A percentile compares a stretch with the other conserved stretches of the same genome.
phyloP scores from a whole-genome alignment of 2,888 invertebrate genomes.

The Ryuthela nishihirai region DNA sequence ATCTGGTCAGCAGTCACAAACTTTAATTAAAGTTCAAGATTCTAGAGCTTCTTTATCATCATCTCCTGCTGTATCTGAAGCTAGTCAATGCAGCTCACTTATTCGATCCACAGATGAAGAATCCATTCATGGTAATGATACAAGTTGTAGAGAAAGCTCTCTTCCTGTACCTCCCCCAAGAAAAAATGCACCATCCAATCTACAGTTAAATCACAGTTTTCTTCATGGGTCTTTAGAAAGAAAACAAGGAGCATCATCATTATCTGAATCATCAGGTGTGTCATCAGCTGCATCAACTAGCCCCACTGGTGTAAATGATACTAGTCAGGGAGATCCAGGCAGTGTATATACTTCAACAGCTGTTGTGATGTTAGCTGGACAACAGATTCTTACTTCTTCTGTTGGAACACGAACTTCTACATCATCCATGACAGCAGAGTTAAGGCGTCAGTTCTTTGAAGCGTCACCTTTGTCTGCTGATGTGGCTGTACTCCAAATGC shows the following conservation, averaged over 20 bases:
- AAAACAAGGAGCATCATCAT: slow-evolving; percentile 12
- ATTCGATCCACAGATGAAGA: slow-evolving; percentile 26
- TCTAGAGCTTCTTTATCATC: slow-evolving; percentile 24
- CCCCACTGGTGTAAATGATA: slow-evolving; percentile 15
- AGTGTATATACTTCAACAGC: slow-evolving; percentile 31
- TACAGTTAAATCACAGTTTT: slow-evolving; percentile 26
- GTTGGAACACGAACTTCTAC: slow-evolving; percentile 9
- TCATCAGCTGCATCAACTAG: slow-evolving; percentile 33
- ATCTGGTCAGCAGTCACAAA: slow-evolving; percentile 2
- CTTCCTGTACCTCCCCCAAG: slow-evolving; percentile 28
- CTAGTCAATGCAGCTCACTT: slow-evolving; percentile 28
- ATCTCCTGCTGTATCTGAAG: slow-evolving; percentile 30
- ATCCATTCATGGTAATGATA: slow-evolving; percentile 13
- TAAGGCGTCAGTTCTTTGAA: slow-evolving; percentile 33
- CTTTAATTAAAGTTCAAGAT: slow-evolving; percentile 10
- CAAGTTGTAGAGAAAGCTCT: slow-evolving; percentile 12
- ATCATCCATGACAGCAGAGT: slow-evolving; percentile 24
- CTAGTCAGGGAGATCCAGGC: slow-evolving; percentile 14
- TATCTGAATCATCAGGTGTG: slow-evolving; percentile 30
- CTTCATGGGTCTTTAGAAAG: slow-evolving; percentile 16
- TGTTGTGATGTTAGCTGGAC: slow-evolving; percentile 23
- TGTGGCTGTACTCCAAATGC: slow-evolving; percentile 2
- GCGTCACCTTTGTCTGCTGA: slow-evolving; percentile 10
- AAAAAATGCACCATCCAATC: slow-evolving; percentile 21
- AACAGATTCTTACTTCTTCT: slow-evolving; percentile 15